These are phyloP conservation scores for Hephaestus fuliginosus DNA, from an alignment of 2,797 vertebrate species.

Conservation along the genomic window DNA sequence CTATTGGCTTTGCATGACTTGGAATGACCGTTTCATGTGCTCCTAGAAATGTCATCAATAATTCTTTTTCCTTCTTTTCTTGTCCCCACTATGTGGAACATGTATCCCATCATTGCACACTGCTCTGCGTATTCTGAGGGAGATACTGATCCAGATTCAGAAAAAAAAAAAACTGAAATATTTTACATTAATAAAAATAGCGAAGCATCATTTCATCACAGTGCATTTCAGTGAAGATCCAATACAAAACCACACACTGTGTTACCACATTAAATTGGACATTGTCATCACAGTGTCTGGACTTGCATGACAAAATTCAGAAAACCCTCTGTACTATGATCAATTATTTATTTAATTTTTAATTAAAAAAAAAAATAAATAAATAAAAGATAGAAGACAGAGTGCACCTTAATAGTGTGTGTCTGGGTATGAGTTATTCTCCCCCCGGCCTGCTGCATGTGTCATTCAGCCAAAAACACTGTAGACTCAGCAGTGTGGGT, in stretches of 20 bases:
- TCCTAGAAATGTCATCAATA: background rate
- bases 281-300: background rate
- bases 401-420: background rate
- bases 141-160: background rate
- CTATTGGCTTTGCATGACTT: background rate
- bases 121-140: background rate
- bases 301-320: background rate
- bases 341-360: background rate
- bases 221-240: background rate
- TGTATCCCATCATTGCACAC: background rate
- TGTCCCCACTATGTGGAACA: background rate
- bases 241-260: background rate
- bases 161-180: background rate
- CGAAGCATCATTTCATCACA: too few species aligned
- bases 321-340: background rate
- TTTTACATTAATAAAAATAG: background rate
- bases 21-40: background rate
- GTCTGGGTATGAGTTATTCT: conserved; percentile 12
- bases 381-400: background rate
- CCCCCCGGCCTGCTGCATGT: conserved; percentile 3
- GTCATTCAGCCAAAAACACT: conserved; percentile 2
- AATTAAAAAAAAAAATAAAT: background rate
- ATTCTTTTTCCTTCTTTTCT: background rate
- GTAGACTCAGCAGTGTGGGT: background rate
- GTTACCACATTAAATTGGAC: background rate